These are phyloP conservation scores for Ophioderma brevispina DNA, from an alignment of 35 echinoderm and acorn worm genomes.

Conservation along the genomic window DNA sequence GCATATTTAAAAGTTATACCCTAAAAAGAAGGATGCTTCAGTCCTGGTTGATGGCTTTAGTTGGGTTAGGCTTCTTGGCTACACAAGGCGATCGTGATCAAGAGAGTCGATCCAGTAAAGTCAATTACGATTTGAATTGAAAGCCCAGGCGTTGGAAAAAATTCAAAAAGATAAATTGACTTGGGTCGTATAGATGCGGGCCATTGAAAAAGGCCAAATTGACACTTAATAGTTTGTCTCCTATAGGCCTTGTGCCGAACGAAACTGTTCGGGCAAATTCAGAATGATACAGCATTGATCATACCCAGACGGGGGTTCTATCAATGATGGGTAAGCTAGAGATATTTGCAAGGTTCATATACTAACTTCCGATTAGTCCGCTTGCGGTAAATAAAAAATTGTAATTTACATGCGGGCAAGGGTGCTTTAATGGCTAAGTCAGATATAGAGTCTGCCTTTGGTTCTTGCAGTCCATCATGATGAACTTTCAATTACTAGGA, in stretches of 20 bases:
- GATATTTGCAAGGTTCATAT: neutral
- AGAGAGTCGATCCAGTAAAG: neutral
- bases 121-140: neutral
- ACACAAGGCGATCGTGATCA: neutral
- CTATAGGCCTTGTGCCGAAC: constrained; percentile 13
- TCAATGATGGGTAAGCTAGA: neutral
- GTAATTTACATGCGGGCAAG: neutral
- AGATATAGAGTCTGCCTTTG: neutral
- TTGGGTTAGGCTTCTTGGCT: neutral
- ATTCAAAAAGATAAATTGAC: neutral
- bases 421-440: neutral
- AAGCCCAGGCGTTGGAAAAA: neutral
- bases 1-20: no score
- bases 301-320: neutral
- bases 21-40: no score
- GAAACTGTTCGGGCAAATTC: neutral
- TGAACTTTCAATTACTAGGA: neutral
- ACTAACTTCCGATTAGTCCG: neutral
- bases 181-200: constrained; percentile 2
- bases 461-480: neutral
- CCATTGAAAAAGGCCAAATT: neutral
- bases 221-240: neutral
- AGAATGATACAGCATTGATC: neutral
- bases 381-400: neutral
- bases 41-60: no score